Evolutionary conservation across 2,113 vertebrate genomes (phyloP).

Genomic region (Ailurus styani): DNA sequence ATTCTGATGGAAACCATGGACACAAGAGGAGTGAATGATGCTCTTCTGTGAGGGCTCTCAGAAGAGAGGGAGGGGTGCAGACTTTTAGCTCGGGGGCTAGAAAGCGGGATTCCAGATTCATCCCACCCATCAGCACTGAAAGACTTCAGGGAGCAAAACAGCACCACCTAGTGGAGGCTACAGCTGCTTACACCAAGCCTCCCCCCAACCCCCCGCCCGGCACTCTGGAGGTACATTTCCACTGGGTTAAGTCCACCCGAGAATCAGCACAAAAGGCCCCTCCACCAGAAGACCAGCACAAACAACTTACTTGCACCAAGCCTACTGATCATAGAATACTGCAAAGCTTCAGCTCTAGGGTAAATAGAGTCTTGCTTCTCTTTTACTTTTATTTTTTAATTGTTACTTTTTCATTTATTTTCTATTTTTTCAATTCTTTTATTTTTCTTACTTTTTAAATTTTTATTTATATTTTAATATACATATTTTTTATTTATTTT

Average conservation of each 20-base stretch:
- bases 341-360: not conserved
- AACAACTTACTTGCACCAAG: not conserved
- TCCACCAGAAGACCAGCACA: not conserved
- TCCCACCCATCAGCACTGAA: not conserved
- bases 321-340: not conserved
- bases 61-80: not conserved
- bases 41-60: not conserved
- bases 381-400: not conserved
- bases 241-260: not conserved
- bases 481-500: not conserved
- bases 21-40: not conserved
- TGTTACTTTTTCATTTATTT: not conserved
- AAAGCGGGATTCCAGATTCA: not conserved
- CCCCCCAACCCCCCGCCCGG: too few species aligned
- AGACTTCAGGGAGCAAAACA: not conserved
- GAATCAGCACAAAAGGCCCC: not conserved
- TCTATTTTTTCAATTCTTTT: not conserved
- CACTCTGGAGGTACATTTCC: not conserved
- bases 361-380: not conserved
- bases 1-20: not conserved
- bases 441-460: not conserved
- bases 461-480: not conserved
- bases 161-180: not conserved
- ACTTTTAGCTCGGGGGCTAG: not conserved
- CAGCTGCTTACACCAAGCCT: not conserved